Percentiles rank a stretch among this genome's conserved stretches.
Evolutionary conservation across 2,797 vertebrate species (phyloP).

Genomic region (Helicolenus hilgendorfi): DNA sequence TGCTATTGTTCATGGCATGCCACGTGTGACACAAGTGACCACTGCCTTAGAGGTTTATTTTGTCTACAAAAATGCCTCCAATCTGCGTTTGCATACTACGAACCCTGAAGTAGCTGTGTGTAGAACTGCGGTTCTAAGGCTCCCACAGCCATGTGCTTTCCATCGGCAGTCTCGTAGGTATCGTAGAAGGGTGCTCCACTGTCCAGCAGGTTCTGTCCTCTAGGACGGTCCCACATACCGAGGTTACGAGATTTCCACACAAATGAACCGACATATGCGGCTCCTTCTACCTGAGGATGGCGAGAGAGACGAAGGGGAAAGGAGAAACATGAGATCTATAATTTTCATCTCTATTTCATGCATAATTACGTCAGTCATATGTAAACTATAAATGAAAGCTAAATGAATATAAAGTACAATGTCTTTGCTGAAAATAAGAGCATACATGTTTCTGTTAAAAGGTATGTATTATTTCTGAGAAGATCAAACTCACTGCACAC

Average conservation of each 20-base stretch:
- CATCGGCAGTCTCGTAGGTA: slow-evolving; percentile 94
- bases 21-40: not conserved
- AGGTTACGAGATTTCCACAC: slow-evolving; percentile 92
- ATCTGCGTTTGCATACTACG: slow-evolving; percentile 33
- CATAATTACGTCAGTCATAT: not conserved
- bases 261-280: slow-evolving; percentile 95
- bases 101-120: slow-evolving; percentile 91
- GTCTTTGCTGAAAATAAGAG: not conserved
- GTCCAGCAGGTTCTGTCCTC: slow-evolving; percentile 95
- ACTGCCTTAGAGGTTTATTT: not conserved
- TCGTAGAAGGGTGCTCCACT: slow-evolving; percentile 95
- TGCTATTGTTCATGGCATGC: not conserved
- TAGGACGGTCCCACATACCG: slow-evolving; percentile 90
- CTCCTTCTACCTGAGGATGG: slow-evolving; percentile 93
- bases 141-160: slow-evolving; percentile 94
- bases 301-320: not conserved
- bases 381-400: not conserved
- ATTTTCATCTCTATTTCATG: not conserved
- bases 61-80: not conserved
- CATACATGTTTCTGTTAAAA: not conserved
- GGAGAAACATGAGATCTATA: not conserved
- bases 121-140: slow-evolving; percentile 96
- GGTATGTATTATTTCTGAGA: no score
- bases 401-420: not conserved
- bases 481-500: not conserved